A percentile compares a stretch with the other conserved stretches of the same genome.
Conservation (phyloP, 2,797 vertebrate genomes). For the Loris lydekkerianus region DNA sequence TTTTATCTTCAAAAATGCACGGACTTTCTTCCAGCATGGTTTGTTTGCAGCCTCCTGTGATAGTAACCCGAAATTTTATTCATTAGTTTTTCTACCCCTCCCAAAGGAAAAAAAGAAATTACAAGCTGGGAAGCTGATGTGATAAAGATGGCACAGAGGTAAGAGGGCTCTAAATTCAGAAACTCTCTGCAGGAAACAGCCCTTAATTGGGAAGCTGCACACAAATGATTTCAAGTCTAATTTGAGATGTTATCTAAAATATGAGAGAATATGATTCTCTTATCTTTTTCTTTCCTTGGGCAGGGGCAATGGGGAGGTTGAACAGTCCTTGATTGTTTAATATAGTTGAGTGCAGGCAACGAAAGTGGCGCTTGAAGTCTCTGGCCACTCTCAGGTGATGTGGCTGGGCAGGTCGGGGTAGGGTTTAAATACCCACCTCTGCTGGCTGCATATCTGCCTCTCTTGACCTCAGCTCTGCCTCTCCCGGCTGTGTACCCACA, state of each 20-base stretch:
- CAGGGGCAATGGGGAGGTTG: background rate
- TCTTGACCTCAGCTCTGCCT: background rate
- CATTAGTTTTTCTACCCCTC: conserved; percentile 45
- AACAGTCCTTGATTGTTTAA: background rate
- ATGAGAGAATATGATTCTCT: background rate
- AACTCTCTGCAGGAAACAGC: conserved; percentile 34
- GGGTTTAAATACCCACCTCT: background rate
- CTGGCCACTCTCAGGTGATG: background rate
- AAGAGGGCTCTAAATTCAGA: conserved; percentile 33
- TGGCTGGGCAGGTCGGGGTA: background rate
- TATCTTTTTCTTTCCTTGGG: background rate
- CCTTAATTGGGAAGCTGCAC: background rate
- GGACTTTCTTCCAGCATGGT: conserved; percentile 36
- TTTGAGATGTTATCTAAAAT: conserved; percentile 45
- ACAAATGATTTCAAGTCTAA: conserved; percentile 54
- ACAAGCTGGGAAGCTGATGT: background rate
- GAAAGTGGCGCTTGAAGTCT: background rate
- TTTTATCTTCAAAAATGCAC: conserved; percentile 60
- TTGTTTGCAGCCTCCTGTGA: conserved; percentile 67
- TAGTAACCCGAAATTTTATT: conserved; percentile 69
- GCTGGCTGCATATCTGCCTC: background rate
- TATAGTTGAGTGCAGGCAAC: background rate
- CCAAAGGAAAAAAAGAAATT: background rate
- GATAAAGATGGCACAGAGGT: background rate
- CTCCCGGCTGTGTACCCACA: background rate